A percentile compares a stretch with the other conserved stretches of the same genome.
Evolutionary conservation across 2,888 invertebrate species (phyloP).

Genomic region (Tetrapedia diversipes): DNA sequence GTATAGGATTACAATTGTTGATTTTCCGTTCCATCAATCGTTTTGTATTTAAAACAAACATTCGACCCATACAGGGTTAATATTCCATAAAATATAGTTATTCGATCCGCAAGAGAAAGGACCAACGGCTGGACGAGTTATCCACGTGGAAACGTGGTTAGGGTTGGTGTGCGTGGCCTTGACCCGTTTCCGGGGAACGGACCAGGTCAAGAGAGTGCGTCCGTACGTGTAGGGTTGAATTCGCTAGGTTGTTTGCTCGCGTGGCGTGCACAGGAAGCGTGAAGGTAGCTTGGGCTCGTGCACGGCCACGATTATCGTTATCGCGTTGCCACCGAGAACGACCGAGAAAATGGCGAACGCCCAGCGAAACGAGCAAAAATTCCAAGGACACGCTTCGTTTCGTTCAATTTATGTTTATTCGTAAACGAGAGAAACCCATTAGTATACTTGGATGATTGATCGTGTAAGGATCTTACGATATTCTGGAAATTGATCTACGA

Average conservation of each 20-base stretch:
- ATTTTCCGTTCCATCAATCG: too few relatives aligned
- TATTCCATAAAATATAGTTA: too few relatives aligned
- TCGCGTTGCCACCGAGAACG: slow-evolving; percentile 3
- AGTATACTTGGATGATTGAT: too few relatives aligned
- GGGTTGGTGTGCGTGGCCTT: slow-evolving; percentile 52
- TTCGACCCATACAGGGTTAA: too few relatives aligned
- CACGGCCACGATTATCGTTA: slow-evolving; percentile 36
- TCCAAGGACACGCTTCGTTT: background rate
- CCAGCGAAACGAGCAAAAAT: background rate
- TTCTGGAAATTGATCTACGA: too few relatives aligned
- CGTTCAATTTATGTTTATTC: too few relatives aligned
- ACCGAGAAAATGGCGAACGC: slow-evolving; percentile 21
- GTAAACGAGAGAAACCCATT: too few relatives aligned
- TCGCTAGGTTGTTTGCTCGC: slow-evolving; percentile 13
- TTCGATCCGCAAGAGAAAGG: background rate
- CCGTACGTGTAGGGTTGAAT: slow-evolving; percentile 26
- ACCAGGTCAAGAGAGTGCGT: slow-evolving; percentile 50
- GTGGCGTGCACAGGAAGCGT: slow-evolving; percentile 14
- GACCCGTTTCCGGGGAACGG: slow-evolving; percentile 49
- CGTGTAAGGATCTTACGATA: too few relatives aligned
- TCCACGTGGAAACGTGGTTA: slow-evolving; percentile 8
- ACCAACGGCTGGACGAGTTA: background rate
- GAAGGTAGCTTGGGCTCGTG: slow-evolving; percentile 8
- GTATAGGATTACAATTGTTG: too few relatives aligned
- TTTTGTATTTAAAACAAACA: too few relatives aligned